These are phyloP conservation scores for Crotophaga sulcirostris DNA, from an alignment of 2,113 vertebrate genomes.

Conservation along the genomic window DNA sequence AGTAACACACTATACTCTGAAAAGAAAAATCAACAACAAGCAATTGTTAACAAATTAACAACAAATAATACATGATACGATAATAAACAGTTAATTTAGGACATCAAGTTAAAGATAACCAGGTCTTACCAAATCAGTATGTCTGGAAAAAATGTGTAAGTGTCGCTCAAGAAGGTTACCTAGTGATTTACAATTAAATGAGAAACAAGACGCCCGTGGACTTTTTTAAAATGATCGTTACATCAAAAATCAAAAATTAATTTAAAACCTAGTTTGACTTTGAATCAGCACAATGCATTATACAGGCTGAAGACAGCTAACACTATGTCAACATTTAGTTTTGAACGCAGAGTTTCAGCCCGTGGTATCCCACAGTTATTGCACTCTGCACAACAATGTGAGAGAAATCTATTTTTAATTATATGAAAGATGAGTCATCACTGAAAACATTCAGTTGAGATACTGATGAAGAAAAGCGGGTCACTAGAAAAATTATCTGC, in stretches of 20 bases:
- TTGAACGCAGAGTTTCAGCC: background rate
- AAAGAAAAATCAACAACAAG: background rate
- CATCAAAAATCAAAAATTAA: background rate
- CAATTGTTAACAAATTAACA: background rate
- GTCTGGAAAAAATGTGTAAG: background rate
- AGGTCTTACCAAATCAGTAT: background rate
- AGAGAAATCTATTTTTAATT: slow-evolving; percentile 33
- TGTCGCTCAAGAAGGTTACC: background rate
- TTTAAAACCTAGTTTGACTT: background rate
- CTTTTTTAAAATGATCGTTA: background rate
- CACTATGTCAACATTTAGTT: background rate
- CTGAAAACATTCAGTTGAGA: background rate
- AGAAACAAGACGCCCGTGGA: background rate
- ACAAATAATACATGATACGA: background rate
- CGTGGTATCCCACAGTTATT: background rate
- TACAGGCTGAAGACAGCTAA: background rate
- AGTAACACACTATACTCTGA: background rate
- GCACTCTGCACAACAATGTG: background rate
- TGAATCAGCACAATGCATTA: background rate
- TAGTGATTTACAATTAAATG: background rate
- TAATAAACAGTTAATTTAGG: background rate
- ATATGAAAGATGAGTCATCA: slow-evolving; percentile 12
- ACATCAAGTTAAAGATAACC: background rate
- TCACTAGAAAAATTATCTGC: background rate
- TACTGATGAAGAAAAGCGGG: slow-evolving; percentile 1